Evolutionary conservation across 2,797 vertebrate genomes (phyloP).

Genomic region (Poeciliopsis paucimaculata): DNA sequence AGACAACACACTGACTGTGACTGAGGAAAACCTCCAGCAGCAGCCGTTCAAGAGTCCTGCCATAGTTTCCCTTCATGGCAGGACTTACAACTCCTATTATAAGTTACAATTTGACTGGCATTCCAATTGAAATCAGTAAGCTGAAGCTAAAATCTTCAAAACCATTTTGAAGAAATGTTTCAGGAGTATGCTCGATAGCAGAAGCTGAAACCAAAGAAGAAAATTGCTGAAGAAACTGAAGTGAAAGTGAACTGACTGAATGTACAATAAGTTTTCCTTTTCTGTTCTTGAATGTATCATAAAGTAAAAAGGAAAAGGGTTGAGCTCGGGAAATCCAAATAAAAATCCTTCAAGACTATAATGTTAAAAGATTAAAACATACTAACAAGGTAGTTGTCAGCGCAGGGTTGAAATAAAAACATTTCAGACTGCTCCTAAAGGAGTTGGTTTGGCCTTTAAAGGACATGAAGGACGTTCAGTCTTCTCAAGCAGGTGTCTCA

Average conservation of each 20-base stretch:
- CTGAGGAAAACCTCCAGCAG: constrained; percentile 13
- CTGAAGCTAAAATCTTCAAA: too few species aligned
- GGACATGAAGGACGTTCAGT: neutral
- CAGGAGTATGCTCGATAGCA: neutral
- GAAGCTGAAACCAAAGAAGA: neutral
- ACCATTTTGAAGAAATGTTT: neutral
- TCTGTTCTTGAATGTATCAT: neutral
- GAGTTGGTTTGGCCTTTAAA: neutral
- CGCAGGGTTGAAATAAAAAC: too few species aligned
- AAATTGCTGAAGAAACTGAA: neutral
- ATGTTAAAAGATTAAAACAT: neutral
- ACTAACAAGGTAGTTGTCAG: neutral
- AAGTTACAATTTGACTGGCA: too few species aligned
- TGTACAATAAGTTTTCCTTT: too few species aligned
- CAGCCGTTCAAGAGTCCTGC: neutral
- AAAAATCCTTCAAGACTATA: neutral
- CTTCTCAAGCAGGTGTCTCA: neutral
- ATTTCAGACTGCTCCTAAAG: too few species aligned
- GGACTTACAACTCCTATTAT: too few species aligned
- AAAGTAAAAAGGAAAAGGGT: neutral
- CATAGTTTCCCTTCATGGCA: neutral
- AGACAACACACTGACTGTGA: constrained; percentile 10
- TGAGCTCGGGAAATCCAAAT: neutral
- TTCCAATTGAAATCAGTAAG: too few species aligned
- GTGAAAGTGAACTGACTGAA: neutral